A percentile compares a stretch with the other conserved stretches of the same genome.
These are phyloP conservation scores for Xanthostigma xanthostigma DNA, from an alignment of 2,888 invertebrate species.

Conservation along the genomic window DNA sequence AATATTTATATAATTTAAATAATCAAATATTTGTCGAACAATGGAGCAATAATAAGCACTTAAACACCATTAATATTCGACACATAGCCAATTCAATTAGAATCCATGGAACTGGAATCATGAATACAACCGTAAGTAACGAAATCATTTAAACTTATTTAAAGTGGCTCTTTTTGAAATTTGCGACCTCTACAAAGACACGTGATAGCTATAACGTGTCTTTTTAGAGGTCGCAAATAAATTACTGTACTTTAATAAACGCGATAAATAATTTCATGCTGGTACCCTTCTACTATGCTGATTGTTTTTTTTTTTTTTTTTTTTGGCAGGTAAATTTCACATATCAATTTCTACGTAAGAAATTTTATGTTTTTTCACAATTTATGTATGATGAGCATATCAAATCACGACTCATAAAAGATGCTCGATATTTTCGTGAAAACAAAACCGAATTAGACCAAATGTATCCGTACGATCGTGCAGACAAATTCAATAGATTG, in stretches of 20 bases:
- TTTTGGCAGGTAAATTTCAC: conserved; percentile 57
- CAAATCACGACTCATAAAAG: conserved; percentile 83
- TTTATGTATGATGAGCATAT: conserved; percentile 97
- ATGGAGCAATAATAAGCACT: conserved; percentile 77
- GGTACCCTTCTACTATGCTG: background rate
- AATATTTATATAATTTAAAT: conserved; percentile 89
- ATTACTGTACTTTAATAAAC: background rate
- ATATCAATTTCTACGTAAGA: conserved; percentile 85
- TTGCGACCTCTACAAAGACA: background rate
- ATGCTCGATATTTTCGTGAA: conserved; percentile 70
- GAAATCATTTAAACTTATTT: background rate
- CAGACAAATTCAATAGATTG: conserved; percentile 84
- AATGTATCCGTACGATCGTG: conserved; percentile 74
- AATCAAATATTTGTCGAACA: conserved; percentile 92
- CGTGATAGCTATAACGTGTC: too few relatives aligned
- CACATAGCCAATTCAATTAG: conserved; percentile 95
- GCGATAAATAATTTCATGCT: background rate
- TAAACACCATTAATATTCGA: conserved; percentile 88
- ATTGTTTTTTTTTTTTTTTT: too few relatives aligned
- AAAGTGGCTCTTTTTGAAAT: conserved; percentile 2
- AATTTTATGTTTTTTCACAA: conserved; percentile 89
- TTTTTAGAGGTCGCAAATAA: too few relatives aligned
- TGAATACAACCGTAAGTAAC: conserved; percentile 69
- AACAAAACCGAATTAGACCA: conserved; percentile 46
- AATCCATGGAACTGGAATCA: conserved; percentile 92